These are phyloP conservation scores for Calyptomena viridis DNA, from an alignment of 2,113 vertebrate genomes.

Conservation along the genomic window DNA sequence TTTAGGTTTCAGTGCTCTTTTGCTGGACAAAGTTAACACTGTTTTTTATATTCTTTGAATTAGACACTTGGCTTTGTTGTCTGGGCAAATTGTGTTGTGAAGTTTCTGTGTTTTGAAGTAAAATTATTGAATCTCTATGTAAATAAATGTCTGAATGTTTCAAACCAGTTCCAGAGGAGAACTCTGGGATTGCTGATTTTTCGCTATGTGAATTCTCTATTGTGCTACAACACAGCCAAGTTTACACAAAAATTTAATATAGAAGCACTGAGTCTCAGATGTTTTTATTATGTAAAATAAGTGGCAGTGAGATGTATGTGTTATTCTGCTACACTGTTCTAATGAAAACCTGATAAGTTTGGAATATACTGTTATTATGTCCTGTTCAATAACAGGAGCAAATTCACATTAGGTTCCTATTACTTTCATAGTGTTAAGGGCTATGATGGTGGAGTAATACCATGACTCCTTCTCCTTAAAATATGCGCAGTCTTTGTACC, in stretches of 20 bases:
- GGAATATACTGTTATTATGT: not conserved
- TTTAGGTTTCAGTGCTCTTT: not conserved
- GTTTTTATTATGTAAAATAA: not conserved
- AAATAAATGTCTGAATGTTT: not conserved
- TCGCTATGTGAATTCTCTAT: not conserved
- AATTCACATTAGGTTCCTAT: not conserved
- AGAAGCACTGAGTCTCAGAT: not conserved
- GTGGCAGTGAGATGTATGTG: not conserved
- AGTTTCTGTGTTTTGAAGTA: not conserved
- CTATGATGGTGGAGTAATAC: not conserved
- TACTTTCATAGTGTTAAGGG: not conserved
- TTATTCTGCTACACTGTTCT: not conserved
- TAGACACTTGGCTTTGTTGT: not conserved
- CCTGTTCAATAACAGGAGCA: not conserved
- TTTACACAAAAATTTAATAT: not conserved
- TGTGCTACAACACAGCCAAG: not conserved
- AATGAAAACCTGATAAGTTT: not conserved
- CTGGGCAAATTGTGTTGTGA: not conserved
- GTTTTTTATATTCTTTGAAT: not conserved
- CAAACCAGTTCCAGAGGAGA: not conserved
- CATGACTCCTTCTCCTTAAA: not conserved
- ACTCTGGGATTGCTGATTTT: not conserved
- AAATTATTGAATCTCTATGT: not conserved
- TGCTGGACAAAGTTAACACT: not conserved
- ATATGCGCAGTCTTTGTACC: not conserved